Evolutionary conservation across 2,888 invertebrate genomes (phyloP), one percentile per base, ranked within the genome.

Genomic region (Diaphora mendica): DNA sequence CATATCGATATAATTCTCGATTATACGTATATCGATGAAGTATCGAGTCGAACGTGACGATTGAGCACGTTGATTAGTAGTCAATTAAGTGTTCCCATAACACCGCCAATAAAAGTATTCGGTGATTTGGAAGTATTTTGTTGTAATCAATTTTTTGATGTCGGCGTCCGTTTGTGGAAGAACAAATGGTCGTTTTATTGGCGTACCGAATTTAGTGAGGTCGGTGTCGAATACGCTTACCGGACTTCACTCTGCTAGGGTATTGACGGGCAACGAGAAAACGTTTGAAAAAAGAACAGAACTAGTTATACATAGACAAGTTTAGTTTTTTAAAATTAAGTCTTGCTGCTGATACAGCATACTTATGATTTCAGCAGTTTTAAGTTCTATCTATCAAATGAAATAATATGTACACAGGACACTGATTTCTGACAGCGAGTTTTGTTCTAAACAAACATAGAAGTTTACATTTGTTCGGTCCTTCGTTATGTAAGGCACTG

Each of bases 171-270:
- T 95, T 94, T 95, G 93, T 91, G 86, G 88, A 88, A 87, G 89
- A 89, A 91, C 91, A 91, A 92, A 94, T 93, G 91, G 89, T 84
- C 79, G 87, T 92, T 95, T 95, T 95, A 95, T 95, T 94, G 91
- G 94, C 95, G 94, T 92, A 92, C 93, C 95, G 92, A 95, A 95
- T 95, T 92, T 90, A 87, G 91, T 92, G 93, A 93, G 94, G 93
- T 91, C 92, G 92, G 85, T 84, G 81, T 86, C 81, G 87, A 89
- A 88, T 88, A 85, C 83, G 90, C 90, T 91, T 88, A 90, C 90
- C 84, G 90, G 87, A 86, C 82, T 86, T 84, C 66, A 75, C 73
- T 80, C 66, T n/a, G n/a, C n/a, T 79, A 68, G 88, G 89, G 91
- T 81, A 86, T 87, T 70, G 70, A 75, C 30, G 30, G 64, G 2